Percentiles rank a stretch among this genome's conserved stretches.
Evolutionary conservation across 1,140 invertebrate genomes (phyloP).

Genomic region (Dreissena polymorpha): DNA sequence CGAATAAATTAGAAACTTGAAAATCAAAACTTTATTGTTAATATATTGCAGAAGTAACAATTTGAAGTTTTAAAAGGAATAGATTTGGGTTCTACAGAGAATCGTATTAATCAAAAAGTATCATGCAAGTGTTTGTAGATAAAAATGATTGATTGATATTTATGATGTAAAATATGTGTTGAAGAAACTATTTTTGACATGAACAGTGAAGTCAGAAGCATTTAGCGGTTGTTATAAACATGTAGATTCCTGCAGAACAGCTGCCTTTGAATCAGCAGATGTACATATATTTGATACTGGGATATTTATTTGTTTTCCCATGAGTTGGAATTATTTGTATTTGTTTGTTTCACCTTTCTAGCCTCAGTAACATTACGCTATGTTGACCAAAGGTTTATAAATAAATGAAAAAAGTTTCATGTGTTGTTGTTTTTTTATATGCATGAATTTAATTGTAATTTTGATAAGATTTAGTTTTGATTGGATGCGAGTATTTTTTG

Average conservation of each 20-base stretch:
- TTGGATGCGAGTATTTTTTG: too few species aligned
- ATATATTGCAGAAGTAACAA: too few species aligned
- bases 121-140: not conserved
- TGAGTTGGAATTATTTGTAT: conserved; percentile 28
- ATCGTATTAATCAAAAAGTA: too few species aligned
- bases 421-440: too few species aligned
- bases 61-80: too few species aligned
- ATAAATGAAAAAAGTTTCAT: not conserved
- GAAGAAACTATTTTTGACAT: not conserved
- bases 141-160: not conserved
- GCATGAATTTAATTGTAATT: too few species aligned
- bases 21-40: too few species aligned
- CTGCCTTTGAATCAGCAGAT: too few species aligned
- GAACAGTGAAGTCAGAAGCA: not conserved
- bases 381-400: conserved; percentile 57
- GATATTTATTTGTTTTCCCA: conserved; percentile 41
- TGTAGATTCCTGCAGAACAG: too few species aligned
- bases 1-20: too few species aligned
- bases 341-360: conserved; percentile 48
- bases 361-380: conserved; percentile 20
- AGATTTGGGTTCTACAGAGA: too few species aligned
- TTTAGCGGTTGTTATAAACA: not conserved
- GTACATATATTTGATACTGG: not conserved
- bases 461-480: too few species aligned
- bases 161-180: not conserved